Conservation (phyloP, 2,113 vertebrate species). For the Labeo rohita region DNA sequence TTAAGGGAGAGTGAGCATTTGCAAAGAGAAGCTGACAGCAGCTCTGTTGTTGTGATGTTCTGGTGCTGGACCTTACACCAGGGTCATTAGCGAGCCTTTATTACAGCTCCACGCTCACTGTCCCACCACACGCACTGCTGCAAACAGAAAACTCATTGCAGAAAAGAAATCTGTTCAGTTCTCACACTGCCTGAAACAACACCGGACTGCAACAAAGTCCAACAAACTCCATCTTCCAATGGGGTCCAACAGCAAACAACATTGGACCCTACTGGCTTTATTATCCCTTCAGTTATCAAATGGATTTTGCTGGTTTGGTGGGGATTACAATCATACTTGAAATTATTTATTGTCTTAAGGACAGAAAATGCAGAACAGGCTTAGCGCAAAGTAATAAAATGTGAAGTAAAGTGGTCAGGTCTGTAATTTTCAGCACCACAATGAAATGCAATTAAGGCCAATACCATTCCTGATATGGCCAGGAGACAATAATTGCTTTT, state of each 20-base stretch:
- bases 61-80: conserved; percentile 70
- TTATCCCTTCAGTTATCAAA: background rate
- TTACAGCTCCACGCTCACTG: conserved; percentile 57
- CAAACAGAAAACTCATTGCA: conserved; percentile 51
- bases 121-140: conserved; percentile 64
- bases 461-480: conserved; percentile 3
- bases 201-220: background rate
- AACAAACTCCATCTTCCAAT: background rate
- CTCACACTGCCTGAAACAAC: conserved; percentile 10
- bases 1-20: conserved; percentile 69
- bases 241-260: background rate
- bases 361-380: conserved; percentile 16
- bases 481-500: conserved; percentile 24
- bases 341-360: background rate
- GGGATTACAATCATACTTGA: conserved; percentile 5
- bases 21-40: conserved; percentile 76
- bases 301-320: conserved; percentile 21
- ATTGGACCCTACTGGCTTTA: background rate
- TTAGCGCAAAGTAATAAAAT: background rate
- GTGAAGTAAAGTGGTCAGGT: background rate
- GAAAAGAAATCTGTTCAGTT: conserved; percentile 29
- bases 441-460: conserved; percentile 10
- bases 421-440: conserved; percentile 23
- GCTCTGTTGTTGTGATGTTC: conserved; percentile 67
- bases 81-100: conserved; percentile 72